Evolutionary conservation across 2,888 invertebrate genomes (phyloP), one percentile per base, ranked within the genome.

Genomic region (Heliconius aoede): DNA sequence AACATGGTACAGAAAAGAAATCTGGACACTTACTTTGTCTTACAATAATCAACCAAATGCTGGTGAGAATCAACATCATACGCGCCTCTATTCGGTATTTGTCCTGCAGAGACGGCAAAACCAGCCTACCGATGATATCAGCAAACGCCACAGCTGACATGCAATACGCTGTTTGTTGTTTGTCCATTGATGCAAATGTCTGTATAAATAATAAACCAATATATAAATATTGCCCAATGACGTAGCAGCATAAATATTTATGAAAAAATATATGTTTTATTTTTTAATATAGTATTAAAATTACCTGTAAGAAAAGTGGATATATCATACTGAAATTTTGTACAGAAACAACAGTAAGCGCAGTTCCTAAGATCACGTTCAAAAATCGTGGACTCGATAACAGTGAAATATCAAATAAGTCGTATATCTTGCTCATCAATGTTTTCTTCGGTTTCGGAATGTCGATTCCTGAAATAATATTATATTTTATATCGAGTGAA

Each of bases 71-170:
- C 80, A 96, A 95, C 83, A 96, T 95, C 83, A 95, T 92, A 79
- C 96, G 93, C 73, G 96, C 96, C 24, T 95, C 95, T 77, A 96
- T 94, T 73, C 94, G 94, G 74, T 95, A 91, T 83, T 95, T 95
- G 83, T 96, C 96, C 76, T 96, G 96, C 80, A 96, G 90, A 76
- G 95, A 91, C 8, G 97, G 96, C 76, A 97, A 87, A 1, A 95
- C 91, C 55, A 97, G 89, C 69, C 97, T 95, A n/a, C 96, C 96
- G 0, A 94, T 84, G 67, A 97, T 96, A 84, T 97, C 97, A 24
- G 96, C 95, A 5, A 94, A 91, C 3, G 97, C 96, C 73, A 96
- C 94, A 0, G 95, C 94, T n/a, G 97, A 96, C 96, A 97, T 96
- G 80, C 96, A 96, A 62, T 91, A 90, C 1, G 97, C 96, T 4